phyloP scores from a whole-genome alignment of 64 coral and sea anemone genomes.

The Actinia equina region DNA sequence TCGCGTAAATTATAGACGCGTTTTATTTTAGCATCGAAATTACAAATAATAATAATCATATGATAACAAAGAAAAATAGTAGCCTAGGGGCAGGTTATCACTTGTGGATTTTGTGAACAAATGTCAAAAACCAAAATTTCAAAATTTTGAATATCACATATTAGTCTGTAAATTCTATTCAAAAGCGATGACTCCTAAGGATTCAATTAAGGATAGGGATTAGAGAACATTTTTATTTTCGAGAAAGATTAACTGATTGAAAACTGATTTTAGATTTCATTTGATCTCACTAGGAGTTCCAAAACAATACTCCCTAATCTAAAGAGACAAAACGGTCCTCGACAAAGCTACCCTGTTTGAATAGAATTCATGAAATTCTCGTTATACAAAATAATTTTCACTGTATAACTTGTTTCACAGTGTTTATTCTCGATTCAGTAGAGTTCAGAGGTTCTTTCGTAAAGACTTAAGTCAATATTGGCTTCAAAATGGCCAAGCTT shows the following conservation, averaged over 20 bases:
- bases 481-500: background rate
- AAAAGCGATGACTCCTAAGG: background rate
- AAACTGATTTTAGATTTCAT: background rate
- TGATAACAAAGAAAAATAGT: background rate
- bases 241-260: background rate
- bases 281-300: background rate
- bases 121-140: background rate
- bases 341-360: slow-evolving; percentile 3
- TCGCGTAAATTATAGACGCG: background rate
- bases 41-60: background rate
- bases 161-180: background rate
- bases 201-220: background rate
- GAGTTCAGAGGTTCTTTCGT: background rate
- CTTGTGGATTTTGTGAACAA: background rate
- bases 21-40: background rate
- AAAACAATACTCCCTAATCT: background rate
- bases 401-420: background rate
- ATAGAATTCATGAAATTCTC: slow-evolving; percentile 4
- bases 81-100: background rate
- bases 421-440: background rate
- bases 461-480: background rate
- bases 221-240: background rate
- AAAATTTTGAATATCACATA: background rate
- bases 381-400: background rate
- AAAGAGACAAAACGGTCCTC: background rate